Evolutionary conservation across 1,140 invertebrate species (phyloP), one percentile per base, ranked within the genome.

Genomic region (Drosophila lini): DNA sequence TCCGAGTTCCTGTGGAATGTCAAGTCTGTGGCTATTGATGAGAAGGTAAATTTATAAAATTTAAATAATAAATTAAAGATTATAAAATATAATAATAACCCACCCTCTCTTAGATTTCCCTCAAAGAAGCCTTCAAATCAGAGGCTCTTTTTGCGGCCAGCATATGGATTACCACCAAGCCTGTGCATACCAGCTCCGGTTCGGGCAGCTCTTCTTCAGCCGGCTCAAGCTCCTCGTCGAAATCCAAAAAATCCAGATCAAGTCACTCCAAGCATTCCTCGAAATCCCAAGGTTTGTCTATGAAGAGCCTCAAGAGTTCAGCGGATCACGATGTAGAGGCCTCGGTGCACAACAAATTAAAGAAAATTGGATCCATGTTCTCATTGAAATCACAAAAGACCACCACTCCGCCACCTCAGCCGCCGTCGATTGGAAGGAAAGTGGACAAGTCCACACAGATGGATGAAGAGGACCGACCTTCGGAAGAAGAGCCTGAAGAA

Each of bases 1-100:
- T 86, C 94, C 4, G 95, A 96, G 81, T 95, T 95, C 68, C 80
- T 95, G 4, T 95, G 94, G 94, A 95, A 95, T 85, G 94, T 94
- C 11, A 91, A 94, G 52, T 93, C 95, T 59, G 93, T 95, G 3
- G 94, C 94, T 9, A 93, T 94, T 13, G 93, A 94, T 61, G 94
- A 95, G 77, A 94, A 94, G 7, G 40, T 61, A 36, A 3, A 10
- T 81, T 94, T 93, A 80, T 13, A 4, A 6, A 13, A 10, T 5
- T 53, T 34, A 84, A 48, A 50, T 58, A n/a, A n/a, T n/a, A n/a
- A n/a, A n/a, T n/a, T n/a, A n/a, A n/a, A n/a, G n/a, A n/a, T n/a
- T n/a, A n/a, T n/a, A n/a, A 19, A 19, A 25, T 8, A 8, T 4
- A 50, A 31, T 16, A 11, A 50, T 50, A n/a, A 8, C 47, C 7